Base-by-base conservation (phyloP, 23 tunicate genomes). In the Trididemnum miniatum region DNA sequence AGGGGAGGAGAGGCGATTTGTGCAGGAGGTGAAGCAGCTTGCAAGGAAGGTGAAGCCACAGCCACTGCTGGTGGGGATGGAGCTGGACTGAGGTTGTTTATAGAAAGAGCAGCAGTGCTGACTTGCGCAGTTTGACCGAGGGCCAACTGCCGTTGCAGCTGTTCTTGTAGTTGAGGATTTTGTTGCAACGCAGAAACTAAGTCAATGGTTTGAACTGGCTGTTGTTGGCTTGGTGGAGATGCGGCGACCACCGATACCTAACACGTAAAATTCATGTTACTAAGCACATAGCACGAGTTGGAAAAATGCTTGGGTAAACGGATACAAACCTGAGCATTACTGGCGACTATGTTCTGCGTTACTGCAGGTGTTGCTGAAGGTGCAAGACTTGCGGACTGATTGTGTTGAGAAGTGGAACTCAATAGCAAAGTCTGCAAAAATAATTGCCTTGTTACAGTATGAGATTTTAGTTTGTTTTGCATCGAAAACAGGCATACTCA, bases 121-220 rank as follows among this genome's bases (percentile, higher is more conserved):
- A 29, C 9, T 35, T 64, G 57, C 1, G 39, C 64, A 1, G 23
- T 38, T 74, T 75, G 82, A 9, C 31, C 34, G 2, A 3, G 67
- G 34, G 80, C 29, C 31, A 85, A 35, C 37, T 59, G 80, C 35
- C 65, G 82, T 80, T 73, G 87, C 35, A 84, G 40, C 38, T 84
- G 88, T 26, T 84, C 76, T 3, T 37, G 78, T 30, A 85, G 71
- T 33, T 85, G 89, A 2, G 83, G 78, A 38, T 85, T 85, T 66
- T 85, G 82, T 35, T 78, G 89, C 24, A 85, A 39, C 28, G 89
- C 82, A 5, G 89, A 4, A 1, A 78, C 82, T 51, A 54, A 35
- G 29, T 54, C 57, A 18, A 85, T 20, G 4, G 34, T 52, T 24
- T 77, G 65, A 2, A 77, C 67, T 26, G 65, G 2, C 54, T 38